Evolutionary conservation across 2,888 invertebrate species (phyloP).

Genomic region (Idaea straminata): DNA sequence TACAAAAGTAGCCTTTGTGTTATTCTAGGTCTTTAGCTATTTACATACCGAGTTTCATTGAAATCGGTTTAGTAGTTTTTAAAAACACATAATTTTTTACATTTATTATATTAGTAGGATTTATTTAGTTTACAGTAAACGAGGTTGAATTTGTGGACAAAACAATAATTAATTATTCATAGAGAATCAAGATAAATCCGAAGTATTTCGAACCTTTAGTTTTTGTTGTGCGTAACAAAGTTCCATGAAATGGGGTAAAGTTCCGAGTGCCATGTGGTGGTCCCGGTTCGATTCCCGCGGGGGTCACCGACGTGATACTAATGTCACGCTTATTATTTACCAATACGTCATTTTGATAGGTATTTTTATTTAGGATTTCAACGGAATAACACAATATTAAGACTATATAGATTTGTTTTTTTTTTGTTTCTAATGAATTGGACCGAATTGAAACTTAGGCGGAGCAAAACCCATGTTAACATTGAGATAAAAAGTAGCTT

Average conservation of each 20-base stretch:
- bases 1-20: no score
- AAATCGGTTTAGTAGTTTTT: no score
- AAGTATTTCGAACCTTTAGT: conserved; percentile 1
- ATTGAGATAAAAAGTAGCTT: no score
- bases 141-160: background rate
- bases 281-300: conserved; percentile 68
- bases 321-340: conserved; percentile 77
- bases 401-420: background rate
- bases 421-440: background rate
- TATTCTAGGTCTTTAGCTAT: no score
- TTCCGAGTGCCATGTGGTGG: conserved; percentile 68
- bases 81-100: no score
- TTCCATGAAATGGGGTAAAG: conserved; percentile 77
- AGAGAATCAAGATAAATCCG: conserved; percentile 2
- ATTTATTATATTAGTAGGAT: no score
- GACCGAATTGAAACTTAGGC: background rate
- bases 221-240: conserved; percentile 52
- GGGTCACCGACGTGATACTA: conserved; percentile 56
- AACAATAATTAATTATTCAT: conserved; percentile 2
- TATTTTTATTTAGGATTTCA: background rate
- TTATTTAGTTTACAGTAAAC: background rate
- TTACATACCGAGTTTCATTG: no score
- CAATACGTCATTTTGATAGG: conserved; percentile 57
- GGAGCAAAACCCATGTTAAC: no score
- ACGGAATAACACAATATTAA: background rate